These are phyloP conservation scores for Neodon shergylaensis DNA, from an alignment of 2,113 vertebrate genomes.

Conservation along the genomic window DNA sequence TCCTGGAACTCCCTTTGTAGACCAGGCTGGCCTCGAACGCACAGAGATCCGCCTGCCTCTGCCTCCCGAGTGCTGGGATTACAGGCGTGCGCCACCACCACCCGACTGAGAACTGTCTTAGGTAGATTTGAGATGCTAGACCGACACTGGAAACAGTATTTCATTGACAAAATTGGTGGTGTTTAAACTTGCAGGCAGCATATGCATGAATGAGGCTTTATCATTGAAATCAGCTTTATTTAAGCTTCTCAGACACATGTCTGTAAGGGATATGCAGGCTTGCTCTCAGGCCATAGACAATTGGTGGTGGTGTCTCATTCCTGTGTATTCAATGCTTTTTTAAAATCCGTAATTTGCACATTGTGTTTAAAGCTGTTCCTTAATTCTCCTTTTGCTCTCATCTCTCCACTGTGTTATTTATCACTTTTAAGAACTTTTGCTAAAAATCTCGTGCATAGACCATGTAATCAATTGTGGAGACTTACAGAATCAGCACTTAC, in stretches of 20 bases:
- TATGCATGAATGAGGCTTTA: not conserved
- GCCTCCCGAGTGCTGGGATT: too few species aligned
- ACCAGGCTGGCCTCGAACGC: too few species aligned
- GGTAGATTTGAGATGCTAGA: not conserved
- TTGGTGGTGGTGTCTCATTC: not conserved
- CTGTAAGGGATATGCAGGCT: not conserved
- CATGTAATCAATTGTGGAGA: not conserved
- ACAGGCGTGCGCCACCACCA: too few species aligned
- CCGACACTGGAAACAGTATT: not conserved
- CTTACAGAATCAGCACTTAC: not conserved
- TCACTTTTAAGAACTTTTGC: not conserved
- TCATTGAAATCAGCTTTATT: slow-evolving; percentile 38
- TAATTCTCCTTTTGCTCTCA: not conserved
- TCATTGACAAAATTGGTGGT: slow-evolving; percentile 11
- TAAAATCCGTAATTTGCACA: not conserved
- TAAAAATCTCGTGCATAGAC: not conserved
- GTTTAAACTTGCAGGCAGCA: not conserved
- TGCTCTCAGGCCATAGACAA: not conserved
- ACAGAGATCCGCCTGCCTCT: too few species aligned
- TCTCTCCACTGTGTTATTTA: not conserved
- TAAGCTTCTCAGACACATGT: not conserved
- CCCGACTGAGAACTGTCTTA: not conserved
- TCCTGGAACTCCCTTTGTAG: too few species aligned
- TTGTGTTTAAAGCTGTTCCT: not conserved
- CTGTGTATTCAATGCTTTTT: not conserved